These are phyloP conservation scores for Eupithecia exiguata DNA, from an alignment of 2,888 invertebrate species.

Conservation along the genomic window DNA sequence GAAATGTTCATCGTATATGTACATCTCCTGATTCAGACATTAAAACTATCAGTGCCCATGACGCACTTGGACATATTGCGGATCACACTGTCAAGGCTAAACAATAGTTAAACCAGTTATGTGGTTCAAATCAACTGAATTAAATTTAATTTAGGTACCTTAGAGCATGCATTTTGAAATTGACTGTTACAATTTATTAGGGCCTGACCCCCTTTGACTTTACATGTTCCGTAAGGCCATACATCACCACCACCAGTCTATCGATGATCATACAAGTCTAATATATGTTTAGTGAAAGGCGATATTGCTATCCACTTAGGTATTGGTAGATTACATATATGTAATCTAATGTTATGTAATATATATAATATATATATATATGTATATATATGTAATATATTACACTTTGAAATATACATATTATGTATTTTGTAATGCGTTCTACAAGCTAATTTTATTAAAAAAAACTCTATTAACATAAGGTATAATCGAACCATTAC, in stretches of 20 bases:
- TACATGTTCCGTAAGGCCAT: not conserved
- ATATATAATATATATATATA: no score
- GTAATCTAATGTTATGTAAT: no score
- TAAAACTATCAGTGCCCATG: not conserved
- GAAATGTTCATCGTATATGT: no score
- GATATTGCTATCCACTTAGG: not conserved
- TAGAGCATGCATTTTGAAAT: not conserved
- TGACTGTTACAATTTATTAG: not conserved
- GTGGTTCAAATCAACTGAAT: not conserved
- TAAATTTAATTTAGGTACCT: not conserved
- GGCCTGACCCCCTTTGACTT: not conserved
- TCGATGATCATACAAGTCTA: slow-evolving; percentile 19
- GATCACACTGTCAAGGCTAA: not conserved
- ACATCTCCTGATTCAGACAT: not conserved
- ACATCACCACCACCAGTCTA: slow-evolving; percentile 22
- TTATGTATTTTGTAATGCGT: not conserved
- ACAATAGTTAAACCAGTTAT: not conserved
- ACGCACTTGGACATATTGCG: not conserved
- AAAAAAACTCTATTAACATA: no score
- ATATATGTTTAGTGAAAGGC: slow-evolving; percentile 34
- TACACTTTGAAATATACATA: not conserved
- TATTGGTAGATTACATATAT: slow-evolving; percentile 1
- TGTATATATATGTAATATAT: no score
- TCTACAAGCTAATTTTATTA: not conserved
- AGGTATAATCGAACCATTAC: no score